Evolutionary conservation across 1,140 invertebrate species (phyloP).

Genomic region (Colletes latitarsis): DNA sequence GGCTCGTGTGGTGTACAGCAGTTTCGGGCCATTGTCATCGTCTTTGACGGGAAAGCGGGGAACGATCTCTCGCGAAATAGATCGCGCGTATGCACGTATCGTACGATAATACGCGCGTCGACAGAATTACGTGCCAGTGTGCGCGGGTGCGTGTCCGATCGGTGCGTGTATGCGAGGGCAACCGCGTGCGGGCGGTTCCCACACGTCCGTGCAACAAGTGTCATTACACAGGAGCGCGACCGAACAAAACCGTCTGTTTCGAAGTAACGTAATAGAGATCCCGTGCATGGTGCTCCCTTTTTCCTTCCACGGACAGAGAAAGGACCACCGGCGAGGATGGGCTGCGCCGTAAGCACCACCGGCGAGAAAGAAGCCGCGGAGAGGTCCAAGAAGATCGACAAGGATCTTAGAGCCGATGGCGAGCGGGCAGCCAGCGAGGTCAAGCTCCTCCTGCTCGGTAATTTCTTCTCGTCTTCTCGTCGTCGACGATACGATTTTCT

Average conservation of each 20-base stretch:
- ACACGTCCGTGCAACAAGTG: constrained; percentile 78
- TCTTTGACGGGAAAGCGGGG: constrained; percentile 18
- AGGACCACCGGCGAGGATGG: constrained; percentile 83
- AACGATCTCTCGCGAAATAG: background rate
- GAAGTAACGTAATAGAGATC: constrained; percentile 16
- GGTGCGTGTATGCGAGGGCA: constrained; percentile 58
- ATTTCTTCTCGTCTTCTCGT: constrained; percentile 64
- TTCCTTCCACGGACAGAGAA: constrained; percentile 13
- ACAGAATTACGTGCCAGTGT: background rate
- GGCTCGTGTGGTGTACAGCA: background rate
- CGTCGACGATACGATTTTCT: background rate
- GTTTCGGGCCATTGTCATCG: constrained; percentile 39
- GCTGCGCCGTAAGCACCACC: constrained; percentile 89
- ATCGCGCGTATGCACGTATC: constrained; percentile 25
- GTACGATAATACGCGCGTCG: constrained; percentile 5
- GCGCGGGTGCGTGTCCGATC: constrained; percentile 16
- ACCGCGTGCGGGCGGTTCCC: constrained; percentile 76
- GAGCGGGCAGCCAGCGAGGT: constrained; percentile 93
- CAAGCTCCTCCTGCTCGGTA: constrained; percentile 93
- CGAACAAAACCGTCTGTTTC: constrained; percentile 9
- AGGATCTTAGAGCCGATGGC: constrained; percentile 90
- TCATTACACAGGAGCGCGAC: constrained; percentile 56
- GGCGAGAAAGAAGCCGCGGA: constrained; percentile 91
- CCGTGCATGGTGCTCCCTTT: constrained; percentile 51
- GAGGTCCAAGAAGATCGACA: constrained; percentile 94